Percentiles rank a stretch among this genome's conserved stretches.
Evolutionary conservation across 2,888 invertebrate species (phyloP).

Genomic region (Nesidiocoris tenuis): DNA sequence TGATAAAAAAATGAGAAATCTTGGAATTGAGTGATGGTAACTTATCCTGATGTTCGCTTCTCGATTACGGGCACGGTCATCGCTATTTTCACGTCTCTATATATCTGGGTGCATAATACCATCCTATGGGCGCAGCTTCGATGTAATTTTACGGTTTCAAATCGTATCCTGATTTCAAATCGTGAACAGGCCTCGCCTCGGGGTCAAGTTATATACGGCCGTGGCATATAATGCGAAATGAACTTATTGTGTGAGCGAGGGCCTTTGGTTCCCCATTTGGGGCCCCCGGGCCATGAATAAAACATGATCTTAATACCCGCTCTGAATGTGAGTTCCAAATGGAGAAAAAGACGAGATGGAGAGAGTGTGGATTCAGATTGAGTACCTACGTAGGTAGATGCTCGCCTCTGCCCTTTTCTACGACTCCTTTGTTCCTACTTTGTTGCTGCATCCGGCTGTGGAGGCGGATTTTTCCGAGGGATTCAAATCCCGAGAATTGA

Average conservation of each 20-base stretch:
- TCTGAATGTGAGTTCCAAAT: background rate
- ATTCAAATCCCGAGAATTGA: too few species aligned
- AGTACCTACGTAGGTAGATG: too few species aligned
- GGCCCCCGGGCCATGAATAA: background rate
- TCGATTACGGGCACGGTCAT: too few species aligned
- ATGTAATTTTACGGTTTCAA: too few species aligned
- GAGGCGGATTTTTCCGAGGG: background rate
- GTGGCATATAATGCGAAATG: background rate
- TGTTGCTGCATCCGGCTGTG: background rate
- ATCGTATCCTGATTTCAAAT: too few species aligned
- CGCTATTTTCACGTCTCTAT: too few species aligned
- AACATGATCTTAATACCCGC: background rate
- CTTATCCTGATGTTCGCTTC: too few species aligned
- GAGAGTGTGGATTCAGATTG: background rate
- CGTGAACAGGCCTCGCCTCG: background rate
- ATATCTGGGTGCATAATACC: too few species aligned
- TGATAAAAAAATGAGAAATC: too few species aligned
- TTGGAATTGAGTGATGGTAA: too few species aligned
- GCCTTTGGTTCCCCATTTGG: background rate
- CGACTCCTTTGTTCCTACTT: background rate
- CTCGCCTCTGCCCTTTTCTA: background rate
- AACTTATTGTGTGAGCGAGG: background rate
- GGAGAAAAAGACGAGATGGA: background rate
- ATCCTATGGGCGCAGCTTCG: too few species aligned
- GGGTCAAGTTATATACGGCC: background rate